A percentile compares a stretch with the other conserved stretches of the same genome.
Conservation (phyloP, 2,113 vertebrate species). For the Xyliphius kryptos region DNA sequence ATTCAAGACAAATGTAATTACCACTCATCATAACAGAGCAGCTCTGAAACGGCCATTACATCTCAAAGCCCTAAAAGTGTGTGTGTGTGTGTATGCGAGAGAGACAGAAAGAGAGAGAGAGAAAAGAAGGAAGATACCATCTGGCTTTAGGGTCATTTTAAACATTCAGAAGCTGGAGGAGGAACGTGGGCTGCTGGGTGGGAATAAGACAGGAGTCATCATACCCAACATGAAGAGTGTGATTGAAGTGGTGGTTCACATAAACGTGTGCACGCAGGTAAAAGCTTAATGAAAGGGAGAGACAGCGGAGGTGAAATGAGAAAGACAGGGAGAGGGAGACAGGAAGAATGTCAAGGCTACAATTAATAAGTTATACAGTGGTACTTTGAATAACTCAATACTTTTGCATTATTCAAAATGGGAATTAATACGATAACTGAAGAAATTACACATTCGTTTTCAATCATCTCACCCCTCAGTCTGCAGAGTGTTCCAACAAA, state of each 20-base stretch:
- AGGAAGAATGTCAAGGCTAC: constrained; percentile 19
- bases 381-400: constrained; percentile 38
- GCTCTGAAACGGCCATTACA: constrained; percentile 3
- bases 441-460: constrained; percentile 42
- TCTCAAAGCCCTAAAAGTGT: background rate
- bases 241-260: constrained; percentile 17
- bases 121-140: background rate
- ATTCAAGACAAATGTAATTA: constrained; percentile 1
- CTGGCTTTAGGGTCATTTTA: constrained; percentile 30
- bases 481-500: background rate
- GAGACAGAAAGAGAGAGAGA: background rate
- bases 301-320: background rate
- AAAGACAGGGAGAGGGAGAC: background rate
- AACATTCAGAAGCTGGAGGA: constrained; percentile 31
- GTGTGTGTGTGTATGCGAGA: constrained; percentile 16
- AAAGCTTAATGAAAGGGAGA: constrained; percentile 1
- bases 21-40: background rate
- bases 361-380: constrained; percentile 41
- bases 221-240: constrained; percentile 31
- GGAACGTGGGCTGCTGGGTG: constrained; percentile 23
- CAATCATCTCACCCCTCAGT: constrained; percentile 16
- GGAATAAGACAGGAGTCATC: constrained; percentile 35
- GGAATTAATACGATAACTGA: constrained; percentile 40
- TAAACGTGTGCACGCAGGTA: constrained; percentile 2
- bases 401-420: constrained; percentile 40